These are phyloP conservation scores for Scartelaos histophorus DNA, from an alignment of 2,113 vertebrate genomes.

Conservation along the genomic window DNA sequence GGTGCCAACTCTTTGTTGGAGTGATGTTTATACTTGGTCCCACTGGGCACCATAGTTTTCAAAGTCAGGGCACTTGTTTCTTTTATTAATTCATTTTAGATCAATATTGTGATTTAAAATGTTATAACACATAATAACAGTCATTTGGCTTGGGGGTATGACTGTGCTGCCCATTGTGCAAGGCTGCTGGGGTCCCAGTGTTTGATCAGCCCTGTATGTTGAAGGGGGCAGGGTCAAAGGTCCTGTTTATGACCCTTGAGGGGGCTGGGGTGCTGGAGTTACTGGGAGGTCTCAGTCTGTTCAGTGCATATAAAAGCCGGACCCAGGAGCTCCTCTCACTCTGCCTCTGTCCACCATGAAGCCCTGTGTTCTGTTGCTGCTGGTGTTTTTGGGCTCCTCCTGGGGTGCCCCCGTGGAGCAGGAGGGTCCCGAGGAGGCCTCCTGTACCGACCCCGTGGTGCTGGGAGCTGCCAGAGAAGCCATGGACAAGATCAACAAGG, in stretches of 20 bases:
- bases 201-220: neutral
- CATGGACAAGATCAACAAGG: constrained; percentile 71
- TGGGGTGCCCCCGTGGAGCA: constrained; percentile 49
- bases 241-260: constrained; percentile 46
- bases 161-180: neutral
- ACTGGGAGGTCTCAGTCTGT: neutral
- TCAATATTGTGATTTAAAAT: too few relatives aligned
- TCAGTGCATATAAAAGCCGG: constrained; percentile 39
- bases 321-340: constrained; percentile 16
- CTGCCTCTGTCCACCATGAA: constrained; percentile 59
- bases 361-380: constrained; percentile 37
- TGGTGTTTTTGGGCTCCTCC: constrained; percentile 52
- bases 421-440: constrained; percentile 4
- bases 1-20: too few relatives aligned
- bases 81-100: too few relatives aligned
- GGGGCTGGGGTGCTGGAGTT: neutral
- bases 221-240: constrained; percentile 33
- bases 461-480: constrained; percentile 54
- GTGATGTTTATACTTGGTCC: too few relatives aligned
- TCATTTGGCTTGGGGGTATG: too few relatives aligned
- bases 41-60: too few relatives aligned
- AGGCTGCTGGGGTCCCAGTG: neutral
- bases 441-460: constrained; percentile 53
- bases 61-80: too few relatives aligned
- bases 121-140: too few relatives aligned